phyloP scores from a whole-genome alignment of 2,888 invertebrate species.

The Leucophenga montana region DNA sequence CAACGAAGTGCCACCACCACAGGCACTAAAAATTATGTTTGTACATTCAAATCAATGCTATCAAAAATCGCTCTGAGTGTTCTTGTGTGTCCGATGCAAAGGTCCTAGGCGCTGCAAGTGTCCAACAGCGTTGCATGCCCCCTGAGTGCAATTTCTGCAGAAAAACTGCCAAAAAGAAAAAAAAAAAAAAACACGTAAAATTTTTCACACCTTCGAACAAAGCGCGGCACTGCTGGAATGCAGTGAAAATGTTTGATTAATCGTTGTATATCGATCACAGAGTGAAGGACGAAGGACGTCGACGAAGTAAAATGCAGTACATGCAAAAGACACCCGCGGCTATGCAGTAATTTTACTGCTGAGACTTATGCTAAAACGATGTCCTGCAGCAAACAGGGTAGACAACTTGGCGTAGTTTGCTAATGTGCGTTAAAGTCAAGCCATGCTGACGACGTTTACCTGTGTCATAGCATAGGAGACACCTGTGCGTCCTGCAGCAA shows the following conservation, averaged over 20 bases:
- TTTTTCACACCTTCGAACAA: constrained; percentile 27
- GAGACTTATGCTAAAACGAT: not conserved
- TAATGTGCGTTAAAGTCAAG: not conserved
- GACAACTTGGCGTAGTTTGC: constrained; percentile 11
- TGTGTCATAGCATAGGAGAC: too few species aligned
- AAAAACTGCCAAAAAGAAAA: constrained; percentile 16
- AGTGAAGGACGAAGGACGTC: not conserved
- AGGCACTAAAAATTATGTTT: too few species aligned
- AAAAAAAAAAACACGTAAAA: too few species aligned
- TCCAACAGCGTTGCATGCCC: constrained; percentile 5
- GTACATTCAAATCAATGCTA: not conserved
- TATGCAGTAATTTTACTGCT: not conserved
- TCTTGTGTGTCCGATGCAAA: not conserved
- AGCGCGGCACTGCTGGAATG: constrained; percentile 2
- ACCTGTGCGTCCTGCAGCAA: not conserved
- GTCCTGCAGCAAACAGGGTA: not conserved
- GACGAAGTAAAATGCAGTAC: not conserved
- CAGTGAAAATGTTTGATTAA: constrained; percentile 17
- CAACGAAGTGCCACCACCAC: not conserved
- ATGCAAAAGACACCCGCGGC: constrained; percentile 15
- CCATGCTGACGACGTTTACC: constrained; percentile 5
- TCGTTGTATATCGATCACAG: constrained; percentile 24
- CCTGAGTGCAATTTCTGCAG: constrained; percentile 24
- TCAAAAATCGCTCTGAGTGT: not conserved
- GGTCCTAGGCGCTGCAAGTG: not conserved